Evolutionary conservation across 2,113 vertebrate genomes (phyloP).

Genomic region (Fulmarus glacialis): DNA sequence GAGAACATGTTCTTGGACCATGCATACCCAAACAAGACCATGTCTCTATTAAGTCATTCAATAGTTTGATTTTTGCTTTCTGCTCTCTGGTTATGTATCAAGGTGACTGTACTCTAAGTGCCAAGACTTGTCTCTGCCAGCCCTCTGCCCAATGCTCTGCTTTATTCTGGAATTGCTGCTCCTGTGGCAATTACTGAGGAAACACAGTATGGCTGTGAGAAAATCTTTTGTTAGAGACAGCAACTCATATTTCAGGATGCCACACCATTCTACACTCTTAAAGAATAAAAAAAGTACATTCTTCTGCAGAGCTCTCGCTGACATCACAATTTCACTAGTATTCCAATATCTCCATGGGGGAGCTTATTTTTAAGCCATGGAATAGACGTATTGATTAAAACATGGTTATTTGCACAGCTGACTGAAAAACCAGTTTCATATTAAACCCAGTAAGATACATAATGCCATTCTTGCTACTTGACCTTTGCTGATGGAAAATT

Average conservation of each 20-base stretch:
- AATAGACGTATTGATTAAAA: neutral
- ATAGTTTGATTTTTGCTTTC: neutral
- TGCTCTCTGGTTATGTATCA: neutral
- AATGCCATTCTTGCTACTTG: neutral
- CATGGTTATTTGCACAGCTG: neutral
- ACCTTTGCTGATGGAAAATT: neutral
- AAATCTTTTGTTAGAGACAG: neutral
- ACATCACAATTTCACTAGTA: neutral
- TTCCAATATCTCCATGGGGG: neutral
- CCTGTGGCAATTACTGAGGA: neutral
- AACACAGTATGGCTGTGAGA: neutral
- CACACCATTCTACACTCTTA: neutral
- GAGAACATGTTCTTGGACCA: neutral
- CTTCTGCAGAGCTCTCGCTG: neutral
- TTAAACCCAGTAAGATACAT: neutral
- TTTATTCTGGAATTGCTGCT: neutral
- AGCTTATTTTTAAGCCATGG: slow-evolving; percentile 38
- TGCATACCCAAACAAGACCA: neutral
- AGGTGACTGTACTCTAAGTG: neutral
- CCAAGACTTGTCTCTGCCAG: neutral
- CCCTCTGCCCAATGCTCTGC: neutral
- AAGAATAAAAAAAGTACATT: neutral
- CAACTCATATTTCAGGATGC: neutral
- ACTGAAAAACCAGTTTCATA: neutral
- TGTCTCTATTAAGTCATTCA: neutral